Base-by-base conservation (phyloP, 2,797 vertebrate species). In the Chelon labrosus region DNA sequence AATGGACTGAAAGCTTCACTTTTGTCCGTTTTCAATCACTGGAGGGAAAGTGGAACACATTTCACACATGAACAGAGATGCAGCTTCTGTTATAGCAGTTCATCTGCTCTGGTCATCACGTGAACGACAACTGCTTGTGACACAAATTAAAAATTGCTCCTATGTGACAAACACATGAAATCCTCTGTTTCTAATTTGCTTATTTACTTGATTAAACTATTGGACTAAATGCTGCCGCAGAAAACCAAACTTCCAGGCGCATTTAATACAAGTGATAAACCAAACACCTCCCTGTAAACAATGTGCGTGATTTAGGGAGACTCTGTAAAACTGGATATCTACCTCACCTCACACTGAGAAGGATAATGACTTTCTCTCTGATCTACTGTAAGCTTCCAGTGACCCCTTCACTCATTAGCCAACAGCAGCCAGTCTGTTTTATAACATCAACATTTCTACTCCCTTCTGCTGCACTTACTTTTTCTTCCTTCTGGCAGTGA, bases 11-110 rank as follows among this genome's bases (percentile, higher is more conserved):
- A 46, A 16, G 82, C 72, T 47, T 35, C 38, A 66, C 47, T 73
- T 80, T 77, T 80, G 72, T 74, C 52, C 50, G 3, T 67, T 47
- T 64, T 46, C 39, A 72, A 17, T 69, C 58, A 50, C 2, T 37
- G 73, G 39, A 61, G 67, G 56, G 77, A 78, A 92, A 90, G 77
- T 92, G 70, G 89, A 83, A 72, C 86, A 85, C 57, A 83, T 92
- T 92, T 90, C 78, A 90, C 90, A 88, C 88, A 81, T 75, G 89
- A 92, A 53, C 67, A 73, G 85, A 80, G 71, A 77, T 2, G 68
- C 75, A 22, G 79, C 71, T 65, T 52, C 55, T 53, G 3, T 51
- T 27, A 12, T 22, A 2, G 39, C 12, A 1, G 50, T 44, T 80
- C 49, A 41, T 71, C 46, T 56, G 3, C 59, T 73, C 50, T 71